Conservation (phyloP, 2,113 vertebrate species). For the Sylvietta virens region DNA sequence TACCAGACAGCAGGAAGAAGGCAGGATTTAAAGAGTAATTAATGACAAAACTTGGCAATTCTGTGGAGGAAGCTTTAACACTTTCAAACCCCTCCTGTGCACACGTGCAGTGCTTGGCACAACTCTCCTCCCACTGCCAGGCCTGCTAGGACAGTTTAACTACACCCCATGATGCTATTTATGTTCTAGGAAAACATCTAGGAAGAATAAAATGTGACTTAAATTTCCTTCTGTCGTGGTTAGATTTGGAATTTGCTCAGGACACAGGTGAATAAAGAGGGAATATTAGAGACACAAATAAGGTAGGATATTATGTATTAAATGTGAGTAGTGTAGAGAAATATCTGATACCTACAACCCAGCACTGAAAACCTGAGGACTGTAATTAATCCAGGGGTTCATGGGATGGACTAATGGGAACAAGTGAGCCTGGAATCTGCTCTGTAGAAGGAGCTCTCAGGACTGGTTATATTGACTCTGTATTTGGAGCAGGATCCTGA, state of each 20-base stretch:
- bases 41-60: background rate
- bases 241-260: background rate
- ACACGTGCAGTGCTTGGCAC: background rate
- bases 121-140: background rate
- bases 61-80: background rate
- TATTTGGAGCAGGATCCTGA: background rate
- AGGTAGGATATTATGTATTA: background rate
- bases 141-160: background rate
- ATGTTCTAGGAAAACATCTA: fast-evolving
- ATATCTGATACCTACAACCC: background rate
- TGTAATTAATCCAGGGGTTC: background rate
- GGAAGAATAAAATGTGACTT: background rate
- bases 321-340: background rate
- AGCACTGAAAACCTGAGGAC: background rate
- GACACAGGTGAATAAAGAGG: background rate
- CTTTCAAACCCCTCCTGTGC: background rate
- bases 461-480: background rate
- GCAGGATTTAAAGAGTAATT: background rate
- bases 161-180: background rate
- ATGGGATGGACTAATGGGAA: background rate
- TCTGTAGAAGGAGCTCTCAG: background rate
- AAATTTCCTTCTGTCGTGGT: background rate
- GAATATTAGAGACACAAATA: background rate
- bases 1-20: background rate
- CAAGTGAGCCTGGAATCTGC: background rate